Evolutionary conservation across 2,888 invertebrate species (phyloP).

Genomic region (Strigamia crassipes): DNA sequence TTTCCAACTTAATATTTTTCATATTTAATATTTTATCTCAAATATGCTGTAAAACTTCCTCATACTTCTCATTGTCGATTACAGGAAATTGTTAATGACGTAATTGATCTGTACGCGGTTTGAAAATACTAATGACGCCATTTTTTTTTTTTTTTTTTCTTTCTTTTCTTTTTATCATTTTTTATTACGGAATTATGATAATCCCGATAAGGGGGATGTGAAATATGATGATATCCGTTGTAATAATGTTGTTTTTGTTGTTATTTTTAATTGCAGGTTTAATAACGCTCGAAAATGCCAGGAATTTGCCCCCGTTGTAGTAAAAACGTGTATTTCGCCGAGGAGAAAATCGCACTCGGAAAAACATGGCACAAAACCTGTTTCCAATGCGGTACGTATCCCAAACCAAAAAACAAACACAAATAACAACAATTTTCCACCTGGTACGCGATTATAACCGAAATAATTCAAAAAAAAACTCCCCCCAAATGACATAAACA

Average conservation of each 20-base stretch:
- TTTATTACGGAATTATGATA: too few species aligned
- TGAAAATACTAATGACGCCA: background rate
- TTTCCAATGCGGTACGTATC: conserved; percentile 62
- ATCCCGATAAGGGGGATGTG: background rate
- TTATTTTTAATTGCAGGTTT: background rate
- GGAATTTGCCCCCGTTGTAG: conserved; percentile 60
- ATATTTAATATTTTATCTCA: background rate
- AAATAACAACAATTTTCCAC: too few species aligned
- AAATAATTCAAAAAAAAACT: too few species aligned
- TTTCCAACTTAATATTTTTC: too few species aligned
- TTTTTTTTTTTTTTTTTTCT: background rate
- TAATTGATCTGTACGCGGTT: background rate
- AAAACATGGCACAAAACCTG: conserved; percentile 63
- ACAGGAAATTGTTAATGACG: conserved; percentile 28
- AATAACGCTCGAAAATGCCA: conserved; percentile 53
- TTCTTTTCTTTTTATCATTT: background rate
- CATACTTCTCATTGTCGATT: conserved; percentile 2
- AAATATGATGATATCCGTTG: background rate
- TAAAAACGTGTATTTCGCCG: conserved; percentile 63
- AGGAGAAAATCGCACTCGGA: conserved; percentile 62
- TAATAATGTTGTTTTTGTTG: background rate
- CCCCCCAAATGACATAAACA: too few species aligned
- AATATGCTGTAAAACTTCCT: conserved; percentile 30
- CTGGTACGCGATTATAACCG: too few species aligned
- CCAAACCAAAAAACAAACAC: too few species aligned